Conservation (phyloP, 2,797 vertebrate species). For the Bryconaethiops microstoma region DNA sequence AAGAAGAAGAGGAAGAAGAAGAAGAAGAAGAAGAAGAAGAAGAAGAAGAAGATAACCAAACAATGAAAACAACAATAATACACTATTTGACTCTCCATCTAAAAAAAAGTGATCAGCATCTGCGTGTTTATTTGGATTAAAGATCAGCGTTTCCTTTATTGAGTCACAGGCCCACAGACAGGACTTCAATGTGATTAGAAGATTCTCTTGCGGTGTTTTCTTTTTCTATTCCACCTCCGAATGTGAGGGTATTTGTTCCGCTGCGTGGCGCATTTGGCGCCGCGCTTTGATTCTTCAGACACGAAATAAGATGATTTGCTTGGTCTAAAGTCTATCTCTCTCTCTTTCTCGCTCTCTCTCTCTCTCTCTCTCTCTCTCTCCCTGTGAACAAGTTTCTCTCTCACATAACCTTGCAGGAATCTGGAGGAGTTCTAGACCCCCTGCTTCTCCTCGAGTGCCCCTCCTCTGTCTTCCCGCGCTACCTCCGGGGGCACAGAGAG, state of each 20-base stretch:
- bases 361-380: too few relatives aligned
- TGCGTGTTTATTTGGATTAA: constrained; percentile 29
- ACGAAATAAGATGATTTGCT: constrained; percentile 78
- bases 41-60: too few relatives aligned
- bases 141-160: constrained; percentile 26
- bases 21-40: too few relatives aligned
- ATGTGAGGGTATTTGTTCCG: constrained; percentile 71
- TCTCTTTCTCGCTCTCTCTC: background rate
- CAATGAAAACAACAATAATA: background rate
- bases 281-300: constrained; percentile 69
- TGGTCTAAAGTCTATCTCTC: background rate
- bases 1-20: too few relatives aligned
- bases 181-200: constrained; percentile 48
- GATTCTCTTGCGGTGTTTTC: constrained; percentile 15
- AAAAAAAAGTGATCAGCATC: background rate
- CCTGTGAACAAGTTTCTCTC: constrained; percentile 53
- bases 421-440: constrained; percentile 77
- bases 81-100: background rate
- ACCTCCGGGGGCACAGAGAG: constrained; percentile 75
- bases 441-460: constrained; percentile 52
- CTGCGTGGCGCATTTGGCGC: constrained; percentile 73
- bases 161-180: constrained; percentile 13
- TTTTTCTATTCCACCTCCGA: constrained; percentile 46
- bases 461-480: constrained; percentile 62
- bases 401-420: constrained; percentile 80